Evolutionary conservation across 2,888 invertebrate genomes (phyloP).

Genomic region (Heliconius ismenius): DNA sequence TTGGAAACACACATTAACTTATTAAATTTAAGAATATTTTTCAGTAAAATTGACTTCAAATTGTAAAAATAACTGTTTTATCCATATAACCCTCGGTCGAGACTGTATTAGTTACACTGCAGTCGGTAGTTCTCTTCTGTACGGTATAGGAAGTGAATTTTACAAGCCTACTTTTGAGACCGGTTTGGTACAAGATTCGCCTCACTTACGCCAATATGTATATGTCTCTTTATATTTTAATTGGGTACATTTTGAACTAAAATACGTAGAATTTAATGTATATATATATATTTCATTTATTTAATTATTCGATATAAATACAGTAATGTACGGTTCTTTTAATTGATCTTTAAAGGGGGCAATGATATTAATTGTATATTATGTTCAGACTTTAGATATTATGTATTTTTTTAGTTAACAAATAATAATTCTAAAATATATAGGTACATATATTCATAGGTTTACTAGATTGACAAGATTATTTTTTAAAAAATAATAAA

Average conservation of each 20-base stretch:
- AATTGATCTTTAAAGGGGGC: neutral
- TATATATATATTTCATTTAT: neutral
- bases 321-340: neutral
- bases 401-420: too few relatives aligned
- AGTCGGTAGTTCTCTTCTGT: constrained; percentile 30
- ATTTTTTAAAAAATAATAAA: too few relatives aligned
- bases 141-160: constrained; percentile 60
- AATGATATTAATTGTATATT: too few relatives aligned
- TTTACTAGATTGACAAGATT: too few relatives aligned
- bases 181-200: constrained; percentile 66
- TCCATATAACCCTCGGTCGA: constrained; percentile 39
- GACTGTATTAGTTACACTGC: constrained; percentile 40
- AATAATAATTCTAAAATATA: too few relatives aligned
- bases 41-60: neutral
- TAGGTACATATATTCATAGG: too few relatives aligned
- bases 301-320: neutral
- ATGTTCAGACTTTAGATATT: too few relatives aligned
- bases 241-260: neutral
- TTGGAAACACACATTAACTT: neutral
- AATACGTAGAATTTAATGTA: neutral
- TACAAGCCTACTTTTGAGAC: constrained; percentile 74
- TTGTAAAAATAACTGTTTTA: constrained; percentile 10
- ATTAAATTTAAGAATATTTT: neutral
- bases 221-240: neutral
- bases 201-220: constrained; percentile 51